Conservation (phyloP, 2,888 invertebrate species). For the Polymixis lichenea region DNA sequence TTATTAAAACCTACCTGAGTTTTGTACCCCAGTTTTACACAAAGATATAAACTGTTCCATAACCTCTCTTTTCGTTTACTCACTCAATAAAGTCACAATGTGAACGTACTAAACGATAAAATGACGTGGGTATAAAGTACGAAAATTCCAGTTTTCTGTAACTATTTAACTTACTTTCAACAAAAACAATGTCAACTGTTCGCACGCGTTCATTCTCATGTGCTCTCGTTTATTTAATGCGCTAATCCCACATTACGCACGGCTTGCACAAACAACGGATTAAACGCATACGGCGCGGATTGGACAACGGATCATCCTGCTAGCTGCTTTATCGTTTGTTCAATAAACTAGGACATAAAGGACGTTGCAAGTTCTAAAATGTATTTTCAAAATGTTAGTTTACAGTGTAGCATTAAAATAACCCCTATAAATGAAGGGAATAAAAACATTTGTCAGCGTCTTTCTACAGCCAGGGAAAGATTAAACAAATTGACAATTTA, state of each 20-base stretch:
- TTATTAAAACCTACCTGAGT: conserved; percentile 1
- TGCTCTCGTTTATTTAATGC: conserved; percentile 47
- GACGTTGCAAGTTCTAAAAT: background rate
- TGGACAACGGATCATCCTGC: conserved; percentile 9
- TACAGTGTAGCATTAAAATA: no score
- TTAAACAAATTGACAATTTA: background rate
- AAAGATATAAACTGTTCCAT: background rate
- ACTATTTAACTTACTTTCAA: background rate
- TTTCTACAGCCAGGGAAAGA: background rate
- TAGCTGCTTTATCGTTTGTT: background rate
- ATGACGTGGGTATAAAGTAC: background rate
- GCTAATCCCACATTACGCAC: conserved; percentile 36
- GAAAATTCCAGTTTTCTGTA: background rate
- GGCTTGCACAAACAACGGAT: conserved; percentile 36
- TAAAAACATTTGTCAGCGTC: background rate
- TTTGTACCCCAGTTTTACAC: background rate
- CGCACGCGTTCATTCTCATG: conserved; percentile 47
- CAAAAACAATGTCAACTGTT: background rate
- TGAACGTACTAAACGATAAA: background rate
- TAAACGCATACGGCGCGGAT: conserved; percentile 23
- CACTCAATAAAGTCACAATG: background rate
- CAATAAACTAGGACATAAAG: background rate
- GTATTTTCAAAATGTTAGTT: background rate
- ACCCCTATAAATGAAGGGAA: no score
- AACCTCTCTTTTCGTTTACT: background rate